Conservation (phyloP, 2,113 vertebrate species). For the Carassius gibelio region DNA sequence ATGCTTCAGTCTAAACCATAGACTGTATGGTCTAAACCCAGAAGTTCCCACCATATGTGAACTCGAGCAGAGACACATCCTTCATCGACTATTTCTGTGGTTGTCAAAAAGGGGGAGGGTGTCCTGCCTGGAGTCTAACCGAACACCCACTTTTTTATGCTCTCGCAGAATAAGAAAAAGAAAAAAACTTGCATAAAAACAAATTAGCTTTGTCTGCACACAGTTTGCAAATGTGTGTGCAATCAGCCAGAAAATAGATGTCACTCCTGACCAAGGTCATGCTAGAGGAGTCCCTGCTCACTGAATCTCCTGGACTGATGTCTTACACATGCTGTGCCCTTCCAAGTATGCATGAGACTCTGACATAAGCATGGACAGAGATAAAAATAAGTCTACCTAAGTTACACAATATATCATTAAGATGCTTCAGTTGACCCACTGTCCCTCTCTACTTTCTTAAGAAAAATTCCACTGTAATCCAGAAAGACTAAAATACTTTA, state of each 20-base stretch:
- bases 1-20: not conserved
- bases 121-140: constrained; percentile 59
- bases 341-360: constrained; percentile 16
- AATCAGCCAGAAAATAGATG: constrained; percentile 81
- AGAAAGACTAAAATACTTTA: constrained; percentile 10
- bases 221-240: constrained; percentile 80
- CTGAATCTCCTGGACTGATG: constrained; percentile 76
- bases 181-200: constrained; percentile 81
- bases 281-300: constrained; percentile 67
- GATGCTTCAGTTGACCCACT: constrained; percentile 26
- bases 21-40: not conserved
- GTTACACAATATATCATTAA: constrained; percentile 32
- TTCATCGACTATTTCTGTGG: constrained; percentile 73
- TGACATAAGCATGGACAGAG: constrained; percentile 34
- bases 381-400: constrained; percentile 17
- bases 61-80: constrained; percentile 66
- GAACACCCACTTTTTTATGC: constrained; percentile 72
- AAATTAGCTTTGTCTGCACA: constrained; percentile 78
- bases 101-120: constrained; percentile 70
- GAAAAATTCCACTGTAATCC: constrained; percentile 15
- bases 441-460: constrained; percentile 17
- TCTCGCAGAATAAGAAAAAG: constrained; percentile 29
- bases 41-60: constrained; percentile 66
- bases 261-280: constrained; percentile 80
- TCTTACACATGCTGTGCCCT: constrained; percentile 65